Evolutionary conservation across 2,888 invertebrate species (phyloP).

Genomic region (Acronicta alni): DNA sequence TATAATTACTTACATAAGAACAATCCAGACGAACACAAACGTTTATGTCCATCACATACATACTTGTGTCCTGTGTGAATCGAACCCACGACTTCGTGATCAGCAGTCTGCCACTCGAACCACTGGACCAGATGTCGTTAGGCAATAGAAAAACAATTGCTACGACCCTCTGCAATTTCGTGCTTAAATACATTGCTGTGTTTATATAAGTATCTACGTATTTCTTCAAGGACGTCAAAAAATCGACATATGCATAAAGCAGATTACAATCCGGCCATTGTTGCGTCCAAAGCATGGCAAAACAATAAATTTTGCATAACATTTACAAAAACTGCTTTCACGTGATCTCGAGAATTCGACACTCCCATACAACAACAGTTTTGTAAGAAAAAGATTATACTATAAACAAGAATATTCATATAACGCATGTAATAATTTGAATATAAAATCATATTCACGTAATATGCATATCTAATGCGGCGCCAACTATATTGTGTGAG

Average conservation of each 20-base stretch:
- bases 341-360: constrained; percentile 35
- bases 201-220: not conserved
- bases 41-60: no score
- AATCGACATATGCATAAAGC: not conserved
- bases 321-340: constrained; percentile 39
- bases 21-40: no score
- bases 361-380: constrained; percentile 40
- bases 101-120: no score
- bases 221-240: not conserved
- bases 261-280: constrained; percentile 19
- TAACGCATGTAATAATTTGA: constrained; percentile 26
- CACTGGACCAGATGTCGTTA: no score
- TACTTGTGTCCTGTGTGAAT: no score
- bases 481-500: constrained; percentile 33
- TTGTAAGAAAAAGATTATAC: constrained; percentile 43
- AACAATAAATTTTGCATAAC: constrained; percentile 40
- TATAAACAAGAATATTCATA: constrained; percentile 26
- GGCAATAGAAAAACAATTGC: no score
- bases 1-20: no score
- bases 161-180: no score
- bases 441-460: constrained; percentile 33
- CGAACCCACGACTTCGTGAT: no score
- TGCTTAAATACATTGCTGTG: no score
- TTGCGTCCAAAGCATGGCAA: constrained; percentile 17
- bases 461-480: constrained; percentile 37